These are phyloP conservation scores for Fundulus diaphanus DNA, from an alignment of 2,797 vertebrate genomes.

Conservation along the genomic window DNA sequence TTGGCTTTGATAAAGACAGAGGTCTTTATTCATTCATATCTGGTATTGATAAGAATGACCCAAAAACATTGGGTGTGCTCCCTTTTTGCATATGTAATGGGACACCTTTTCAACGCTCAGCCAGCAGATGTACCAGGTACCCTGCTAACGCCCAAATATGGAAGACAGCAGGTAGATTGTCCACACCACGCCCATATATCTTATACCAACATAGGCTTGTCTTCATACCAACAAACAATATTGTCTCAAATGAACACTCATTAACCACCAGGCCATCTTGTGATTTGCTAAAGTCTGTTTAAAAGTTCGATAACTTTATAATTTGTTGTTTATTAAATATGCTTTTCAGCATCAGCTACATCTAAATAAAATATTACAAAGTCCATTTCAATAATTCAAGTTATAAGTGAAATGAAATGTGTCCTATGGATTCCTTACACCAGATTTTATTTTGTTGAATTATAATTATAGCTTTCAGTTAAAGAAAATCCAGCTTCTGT, in stretches of 20 bases:
- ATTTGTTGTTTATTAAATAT: not conserved
- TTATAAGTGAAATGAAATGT: not conserved
- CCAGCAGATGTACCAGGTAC: not conserved
- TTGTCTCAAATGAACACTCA: not conserved
- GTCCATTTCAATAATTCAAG: not conserved
- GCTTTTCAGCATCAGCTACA: not conserved
- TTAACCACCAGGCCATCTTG: not conserved
- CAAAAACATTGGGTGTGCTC: not conserved
- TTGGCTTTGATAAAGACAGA: constrained; percentile 29
- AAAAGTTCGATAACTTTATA: not conserved
- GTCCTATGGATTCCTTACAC: not conserved
- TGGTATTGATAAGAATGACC: not conserved
- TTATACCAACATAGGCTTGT: not conserved
- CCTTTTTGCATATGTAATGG: not conserved
- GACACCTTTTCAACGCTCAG: not conserved
- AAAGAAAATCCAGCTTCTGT: too few species aligned
- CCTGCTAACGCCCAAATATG: not conserved
- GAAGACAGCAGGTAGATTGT: not conserved
- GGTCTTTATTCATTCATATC: not conserved
- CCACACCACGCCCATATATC: not conserved
- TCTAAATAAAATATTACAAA: not conserved
- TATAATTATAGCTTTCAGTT: too few species aligned
- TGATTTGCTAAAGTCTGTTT: not conserved
- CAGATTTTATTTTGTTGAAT: not conserved
- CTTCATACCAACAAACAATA: not conserved